These are phyloP conservation scores for Prunella strophiata DNA, from an alignment of 2,797 vertebrate genomes.

Conservation along the genomic window DNA sequence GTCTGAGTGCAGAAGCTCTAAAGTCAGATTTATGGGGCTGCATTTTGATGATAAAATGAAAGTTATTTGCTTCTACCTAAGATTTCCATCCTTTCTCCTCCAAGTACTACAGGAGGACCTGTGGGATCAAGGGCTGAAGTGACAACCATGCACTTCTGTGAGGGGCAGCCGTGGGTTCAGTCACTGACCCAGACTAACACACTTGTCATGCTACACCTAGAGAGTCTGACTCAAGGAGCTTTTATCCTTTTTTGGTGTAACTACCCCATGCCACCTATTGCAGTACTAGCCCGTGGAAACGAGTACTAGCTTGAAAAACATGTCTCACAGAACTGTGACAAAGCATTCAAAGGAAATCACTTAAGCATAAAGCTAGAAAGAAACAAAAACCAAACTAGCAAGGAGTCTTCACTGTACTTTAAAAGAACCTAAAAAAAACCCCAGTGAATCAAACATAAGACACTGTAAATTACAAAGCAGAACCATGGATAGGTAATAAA, in stretches of 20 bases:
- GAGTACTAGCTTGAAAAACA: constrained; percentile 13
- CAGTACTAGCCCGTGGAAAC: neutral
- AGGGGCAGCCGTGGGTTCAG: accelerated
- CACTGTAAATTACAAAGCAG: neutral
- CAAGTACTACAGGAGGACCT: accelerated
- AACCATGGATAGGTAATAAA: neutral
- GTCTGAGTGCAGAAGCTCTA: neutral
- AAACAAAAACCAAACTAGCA: neutral
- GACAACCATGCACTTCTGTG: neutral
- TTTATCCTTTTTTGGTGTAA: neutral
- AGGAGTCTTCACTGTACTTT: neutral
- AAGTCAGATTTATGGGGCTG: neutral
- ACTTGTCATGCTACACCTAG: accelerated
- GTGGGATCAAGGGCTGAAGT: neutral
- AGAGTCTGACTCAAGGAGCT: neutral
- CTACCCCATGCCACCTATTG: neutral
- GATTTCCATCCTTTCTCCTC: neutral
- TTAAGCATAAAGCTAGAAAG: neutral
- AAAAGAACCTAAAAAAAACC: accelerated
- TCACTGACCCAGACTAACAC: neutral
- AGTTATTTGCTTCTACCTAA: neutral
- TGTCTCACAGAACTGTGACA: neutral
- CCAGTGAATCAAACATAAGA: neutral
- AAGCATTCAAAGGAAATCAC: neutral
- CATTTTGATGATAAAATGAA: neutral